These are phyloP conservation scores for Dryobates pubescens DNA, from an alignment of 2,797 vertebrate genomes.

Conservation along the genomic window DNA sequence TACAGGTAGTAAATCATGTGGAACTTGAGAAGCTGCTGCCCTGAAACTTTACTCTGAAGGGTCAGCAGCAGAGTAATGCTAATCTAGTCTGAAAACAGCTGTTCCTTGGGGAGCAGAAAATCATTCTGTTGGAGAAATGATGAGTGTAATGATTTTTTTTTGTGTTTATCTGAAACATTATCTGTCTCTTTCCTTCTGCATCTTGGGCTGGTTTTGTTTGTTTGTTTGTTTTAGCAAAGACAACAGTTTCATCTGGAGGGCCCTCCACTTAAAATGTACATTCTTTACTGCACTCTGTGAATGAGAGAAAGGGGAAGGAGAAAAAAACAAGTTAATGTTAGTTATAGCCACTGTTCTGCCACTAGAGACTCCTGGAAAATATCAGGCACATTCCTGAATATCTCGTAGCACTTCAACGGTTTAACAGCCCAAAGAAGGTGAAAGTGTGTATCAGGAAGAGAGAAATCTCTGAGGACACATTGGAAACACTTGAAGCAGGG, in stretches of 20 bases:
- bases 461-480: not conserved
- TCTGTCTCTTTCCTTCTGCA: not conserved
- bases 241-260: not conserved
- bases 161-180: not conserved
- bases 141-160: not conserved
- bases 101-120: not conserved
- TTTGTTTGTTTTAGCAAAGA: not conserved
- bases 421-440: constrained; percentile 1
- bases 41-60: constrained; percentile 3
- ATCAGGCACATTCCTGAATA: constrained; percentile 12
- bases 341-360: constrained; percentile 27
- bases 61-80: not conserved
- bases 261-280: fast-evolving
- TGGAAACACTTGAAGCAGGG: not conserved
- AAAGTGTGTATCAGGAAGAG: not conserved
- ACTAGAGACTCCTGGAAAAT: not conserved
- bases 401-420: not conserved
- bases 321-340: not conserved
- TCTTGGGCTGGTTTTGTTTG: not conserved
- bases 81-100: constrained; percentile 23
- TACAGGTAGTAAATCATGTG: not conserved
- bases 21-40: constrained; percentile 13
- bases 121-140: not conserved
- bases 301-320: not conserved
- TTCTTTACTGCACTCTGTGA: not conserved